Evolutionary conservation across 2,113 vertebrate species (phyloP), one percentile per base, ranked within the genome.

Genomic region (Echinops telfairi): DNA sequence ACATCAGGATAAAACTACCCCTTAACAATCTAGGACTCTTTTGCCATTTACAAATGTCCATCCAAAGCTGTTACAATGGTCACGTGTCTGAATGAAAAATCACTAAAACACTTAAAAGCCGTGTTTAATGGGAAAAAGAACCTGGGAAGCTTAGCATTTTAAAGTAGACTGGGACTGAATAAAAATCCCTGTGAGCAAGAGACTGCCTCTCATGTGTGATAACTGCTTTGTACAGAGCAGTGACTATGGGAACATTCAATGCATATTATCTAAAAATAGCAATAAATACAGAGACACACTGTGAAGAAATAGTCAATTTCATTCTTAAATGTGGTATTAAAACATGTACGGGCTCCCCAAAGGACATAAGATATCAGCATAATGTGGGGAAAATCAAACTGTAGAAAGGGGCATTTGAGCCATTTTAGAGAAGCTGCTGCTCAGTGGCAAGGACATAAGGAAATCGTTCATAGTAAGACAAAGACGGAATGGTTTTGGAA

Each of bases 291-390:
- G 66, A 93, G 31, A 80, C 53, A 83, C 29, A 88, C 68, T 86
- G 33, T 31, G 16, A 94, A 86, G 57, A 83, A 86, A 96, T 29
- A 82, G 71, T 66, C 78, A 75, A 96, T 89, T 93, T 93, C 95
- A 93, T 71, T 95, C 76, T 93, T 89, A 84, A 95, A 93, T 83
- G 86, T 92, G 57, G 58, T 92, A 92, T 40, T 92, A 92, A 96
- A 97, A 95, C 43, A 90, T 71, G 76, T 88, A 90, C 82, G 79
- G 70, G 58, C 89, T 94, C 43, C 75, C 85, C 23, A 95, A 91
- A 93, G 75, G 58, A 73, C 4, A 5, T 70, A 92, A 88, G 31
- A 90, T 33, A 89, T 83, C 83, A 89, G 68, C 38, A 71, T 90
- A 76, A 88, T 85, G 88, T 86, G 82, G 91, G 70, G 83, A n/a